Conservation (phyloP, 2,888 invertebrate genomes). For the Epirrhoe alternata region DNA sequence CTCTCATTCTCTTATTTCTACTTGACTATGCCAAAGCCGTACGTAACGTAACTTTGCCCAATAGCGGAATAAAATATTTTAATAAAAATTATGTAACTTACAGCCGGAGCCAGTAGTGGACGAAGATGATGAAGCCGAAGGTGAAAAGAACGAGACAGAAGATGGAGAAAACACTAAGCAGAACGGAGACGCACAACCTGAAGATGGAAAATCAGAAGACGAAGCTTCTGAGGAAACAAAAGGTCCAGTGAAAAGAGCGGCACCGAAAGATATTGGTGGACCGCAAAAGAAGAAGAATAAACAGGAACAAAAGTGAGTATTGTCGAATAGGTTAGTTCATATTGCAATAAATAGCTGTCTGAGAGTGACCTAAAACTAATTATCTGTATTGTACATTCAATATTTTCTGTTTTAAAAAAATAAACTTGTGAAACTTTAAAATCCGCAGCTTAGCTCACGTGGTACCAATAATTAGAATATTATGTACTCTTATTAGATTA, state of each 20-base stretch:
- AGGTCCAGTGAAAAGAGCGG: conserved; percentile 60
- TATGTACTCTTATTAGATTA: too few species aligned
- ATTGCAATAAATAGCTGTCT: neutral
- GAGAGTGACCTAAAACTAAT: too few species aligned
- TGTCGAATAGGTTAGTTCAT: neutral
- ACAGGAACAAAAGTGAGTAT: conserved; percentile 46
- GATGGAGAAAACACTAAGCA: conserved; percentile 48
- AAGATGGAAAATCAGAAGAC: conserved; percentile 40
- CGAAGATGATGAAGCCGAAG: conserved; percentile 70
- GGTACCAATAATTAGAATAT: too few species aligned
- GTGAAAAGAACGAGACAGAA: conserved; percentile 45
- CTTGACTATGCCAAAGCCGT: too few species aligned
- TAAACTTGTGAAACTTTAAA: too few species aligned
- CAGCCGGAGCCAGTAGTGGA: conserved; percentile 79
- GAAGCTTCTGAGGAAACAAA: conserved; percentile 44
- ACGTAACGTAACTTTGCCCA: too few species aligned
- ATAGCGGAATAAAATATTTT: neutral
- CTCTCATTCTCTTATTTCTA: neutral
- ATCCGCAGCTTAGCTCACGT: too few species aligned
- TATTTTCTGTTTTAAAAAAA: too few species aligned
- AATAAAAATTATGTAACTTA: conserved; percentile 1
- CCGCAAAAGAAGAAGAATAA: conserved; percentile 67
- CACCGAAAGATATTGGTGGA: conserved; percentile 48
- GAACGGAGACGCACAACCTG: conserved; percentile 62
- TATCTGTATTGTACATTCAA: too few species aligned